phyloP scores from a whole-genome alignment of 53 echinoderm and acorn worm species.

The Paracentrotus lividus region DNA sequence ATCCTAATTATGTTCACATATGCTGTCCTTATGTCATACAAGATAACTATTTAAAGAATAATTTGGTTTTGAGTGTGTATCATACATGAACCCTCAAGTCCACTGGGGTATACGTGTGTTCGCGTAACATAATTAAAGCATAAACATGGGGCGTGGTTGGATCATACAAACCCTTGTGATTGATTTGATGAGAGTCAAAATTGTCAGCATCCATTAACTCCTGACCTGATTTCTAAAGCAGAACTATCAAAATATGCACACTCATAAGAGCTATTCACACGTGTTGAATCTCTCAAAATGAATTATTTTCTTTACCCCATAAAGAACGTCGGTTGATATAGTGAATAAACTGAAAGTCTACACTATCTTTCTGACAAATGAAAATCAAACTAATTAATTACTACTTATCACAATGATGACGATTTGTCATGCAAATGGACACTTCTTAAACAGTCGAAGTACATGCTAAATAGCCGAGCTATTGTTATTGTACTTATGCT shows the following conservation, averaged over 20 bases:
- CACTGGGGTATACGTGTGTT: constrained; percentile 4
- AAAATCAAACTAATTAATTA: neutral
- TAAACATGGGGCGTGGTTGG: constrained; percentile 41
- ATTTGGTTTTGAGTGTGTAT: constrained; percentile 24
- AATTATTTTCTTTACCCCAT: neutral
- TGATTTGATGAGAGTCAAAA: constrained; percentile 48
- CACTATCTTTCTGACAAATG: neutral
- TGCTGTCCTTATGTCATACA: constrained; percentile 25
- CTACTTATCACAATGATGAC: neutral
- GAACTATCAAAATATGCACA: constrained; percentile 66
- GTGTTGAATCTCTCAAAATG: neutral
- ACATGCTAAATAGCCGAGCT: too few relatives aligned
- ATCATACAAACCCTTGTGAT: neutral
- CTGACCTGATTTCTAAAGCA: constrained; percentile 60
- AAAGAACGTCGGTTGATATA: neutral
- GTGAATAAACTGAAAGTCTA: neutral
- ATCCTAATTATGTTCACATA: neutral
- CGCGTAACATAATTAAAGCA: constrained; percentile 14
- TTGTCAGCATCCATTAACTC: constrained; percentile 55
- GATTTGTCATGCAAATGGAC: constrained; percentile 28
- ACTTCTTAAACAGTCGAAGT: too few relatives aligned
- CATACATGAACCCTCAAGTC: neutral
- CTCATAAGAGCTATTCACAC: constrained; percentile 17
- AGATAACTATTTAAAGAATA: constrained; percentile 5
- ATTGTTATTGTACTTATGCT: too few relatives aligned